These are phyloP conservation scores for Meloe dianella DNA, from an alignment of 2,888 invertebrate genomes.

Conservation along the genomic window DNA sequence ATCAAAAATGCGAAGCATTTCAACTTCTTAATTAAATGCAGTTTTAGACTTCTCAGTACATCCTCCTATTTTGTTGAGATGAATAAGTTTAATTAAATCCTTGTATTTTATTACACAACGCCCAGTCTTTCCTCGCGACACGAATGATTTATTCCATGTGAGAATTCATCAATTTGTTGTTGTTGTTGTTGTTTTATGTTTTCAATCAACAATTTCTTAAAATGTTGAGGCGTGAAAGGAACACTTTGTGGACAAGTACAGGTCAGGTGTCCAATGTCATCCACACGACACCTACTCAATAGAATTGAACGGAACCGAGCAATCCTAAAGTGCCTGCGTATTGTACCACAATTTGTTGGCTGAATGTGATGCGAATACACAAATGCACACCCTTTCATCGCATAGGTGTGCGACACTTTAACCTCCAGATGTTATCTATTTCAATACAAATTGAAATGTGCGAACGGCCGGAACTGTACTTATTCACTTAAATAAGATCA, in stretches of 20 bases:
- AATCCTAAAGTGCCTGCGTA: slow-evolving; percentile 49
- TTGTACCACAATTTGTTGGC: slow-evolving; percentile 48
- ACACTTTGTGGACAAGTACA: slow-evolving; percentile 28
- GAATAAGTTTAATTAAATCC: slow-evolving; percentile 62
- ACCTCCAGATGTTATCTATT: slow-evolving; percentile 12
- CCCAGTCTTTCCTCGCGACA: background rate
- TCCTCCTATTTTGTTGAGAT: slow-evolving; percentile 60
- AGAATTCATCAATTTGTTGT: background rate
- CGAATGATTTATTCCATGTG: background rate
- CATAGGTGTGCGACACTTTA: slow-evolving; percentile 22
- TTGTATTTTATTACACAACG: slow-evolving; percentile 58
- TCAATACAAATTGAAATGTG: background rate
- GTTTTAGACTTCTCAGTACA: slow-evolving; percentile 53
- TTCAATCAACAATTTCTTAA: background rate
- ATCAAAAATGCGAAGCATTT: slow-evolving; percentile 61
- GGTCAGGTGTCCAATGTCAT: slow-evolving; percentile 49
- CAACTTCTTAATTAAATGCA: slow-evolving; percentile 61
- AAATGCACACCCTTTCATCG: slow-evolving; percentile 38
- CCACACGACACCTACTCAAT: slow-evolving; percentile 47
- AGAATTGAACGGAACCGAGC: slow-evolving; percentile 44
- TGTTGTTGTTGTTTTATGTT: background rate
- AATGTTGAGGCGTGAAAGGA: slow-evolving; percentile 17
- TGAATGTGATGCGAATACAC: slow-evolving; percentile 44
- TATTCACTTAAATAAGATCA: too few species aligned
- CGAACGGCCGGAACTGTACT: too few species aligned